Evolutionary conservation across 2,797 vertebrate species (phyloP).

Genomic region (Pterois miles): DNA sequence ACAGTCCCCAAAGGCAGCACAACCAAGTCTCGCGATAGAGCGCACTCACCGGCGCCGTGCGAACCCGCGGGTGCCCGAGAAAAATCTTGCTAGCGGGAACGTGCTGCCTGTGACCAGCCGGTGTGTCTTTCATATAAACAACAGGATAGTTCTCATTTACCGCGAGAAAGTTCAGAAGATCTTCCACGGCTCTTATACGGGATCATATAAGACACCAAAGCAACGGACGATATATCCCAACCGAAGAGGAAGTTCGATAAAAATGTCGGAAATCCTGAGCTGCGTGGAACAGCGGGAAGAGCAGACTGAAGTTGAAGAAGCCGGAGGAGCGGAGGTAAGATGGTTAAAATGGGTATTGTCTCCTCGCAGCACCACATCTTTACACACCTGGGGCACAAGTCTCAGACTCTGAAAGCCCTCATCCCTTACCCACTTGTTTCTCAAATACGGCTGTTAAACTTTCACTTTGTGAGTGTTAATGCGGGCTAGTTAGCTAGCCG

Average conservation of each 20-base stretch:
- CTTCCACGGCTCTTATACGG: neutral
- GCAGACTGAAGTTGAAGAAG: constrained; percentile 75
- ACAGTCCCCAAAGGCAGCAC: neutral
- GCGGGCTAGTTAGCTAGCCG: constrained; percentile 42
- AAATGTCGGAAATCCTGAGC: constrained; percentile 82
- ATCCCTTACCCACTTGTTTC: rapidly evolving
- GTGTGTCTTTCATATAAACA: constrained; percentile 72
- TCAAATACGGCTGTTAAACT: neutral
- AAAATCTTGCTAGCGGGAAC: constrained; percentile 61
- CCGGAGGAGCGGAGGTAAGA: constrained; percentile 78
- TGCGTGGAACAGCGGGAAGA: constrained; percentile 82
- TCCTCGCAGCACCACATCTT: neutral
- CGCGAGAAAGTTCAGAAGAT: constrained; percentile 22
- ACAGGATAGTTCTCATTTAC: constrained; percentile 14
- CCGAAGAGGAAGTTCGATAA: constrained; percentile 24
- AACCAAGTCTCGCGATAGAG: too few species aligned
- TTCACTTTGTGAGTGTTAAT: neutral
- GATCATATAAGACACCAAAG: neutral
- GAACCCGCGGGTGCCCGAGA: constrained; percentile 61
- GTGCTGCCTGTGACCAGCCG: constrained; percentile 53
- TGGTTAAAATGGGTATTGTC: constrained; percentile 25
- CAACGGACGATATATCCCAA: neutral
- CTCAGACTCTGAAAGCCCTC: rapidly evolving
- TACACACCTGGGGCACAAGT: rapidly evolving
- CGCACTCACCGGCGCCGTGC: too few species aligned